Evolutionary conservation across 35 echinoderm and acorn worm species (phyloP).

Genomic region (Strongylocentrotus purpuratus): DNA sequence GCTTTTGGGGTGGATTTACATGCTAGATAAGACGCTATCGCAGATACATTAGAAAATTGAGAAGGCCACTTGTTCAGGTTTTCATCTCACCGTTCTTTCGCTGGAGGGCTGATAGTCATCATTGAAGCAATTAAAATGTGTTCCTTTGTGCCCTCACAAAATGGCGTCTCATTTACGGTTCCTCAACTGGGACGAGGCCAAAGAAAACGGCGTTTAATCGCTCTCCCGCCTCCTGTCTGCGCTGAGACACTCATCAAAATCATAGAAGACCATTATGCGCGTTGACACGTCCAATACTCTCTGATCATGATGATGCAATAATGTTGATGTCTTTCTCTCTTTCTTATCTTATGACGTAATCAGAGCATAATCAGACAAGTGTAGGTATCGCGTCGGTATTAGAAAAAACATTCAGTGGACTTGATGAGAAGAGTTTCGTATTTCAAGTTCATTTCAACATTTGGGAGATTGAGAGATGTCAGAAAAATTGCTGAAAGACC

Average conservation of each 20-base stretch:
- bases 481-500: too few species aligned
- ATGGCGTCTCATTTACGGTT: slow-evolving; percentile 37
- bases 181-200: background rate
- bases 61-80: slow-evolving; percentile 37
- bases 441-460: too few species aligned
- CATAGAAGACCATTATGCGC: background rate
- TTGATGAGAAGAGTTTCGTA: too few species aligned
- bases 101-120: slow-evolving; percentile 49
- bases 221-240: background rate
- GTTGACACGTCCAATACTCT: background rate
- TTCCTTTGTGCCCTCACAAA: slow-evolving; percentile 52
- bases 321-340: background rate
- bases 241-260: background rate
- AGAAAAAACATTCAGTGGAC: too few species aligned
- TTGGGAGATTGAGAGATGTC: too few species aligned
- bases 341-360: background rate
- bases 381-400: too few species aligned
- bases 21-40: slow-evolving; percentile 46
- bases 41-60: slow-evolving; percentile 53
- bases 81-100: background rate
- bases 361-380: background rate
- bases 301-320: background rate
- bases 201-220: slow-evolving; percentile 33
- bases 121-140: slow-evolving; percentile 46
- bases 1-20: slow-evolving; percentile 44